phyloP scores from a whole-genome alignment of 2,888 invertebrate species.

The Limnephilus marmoratus region DNA sequence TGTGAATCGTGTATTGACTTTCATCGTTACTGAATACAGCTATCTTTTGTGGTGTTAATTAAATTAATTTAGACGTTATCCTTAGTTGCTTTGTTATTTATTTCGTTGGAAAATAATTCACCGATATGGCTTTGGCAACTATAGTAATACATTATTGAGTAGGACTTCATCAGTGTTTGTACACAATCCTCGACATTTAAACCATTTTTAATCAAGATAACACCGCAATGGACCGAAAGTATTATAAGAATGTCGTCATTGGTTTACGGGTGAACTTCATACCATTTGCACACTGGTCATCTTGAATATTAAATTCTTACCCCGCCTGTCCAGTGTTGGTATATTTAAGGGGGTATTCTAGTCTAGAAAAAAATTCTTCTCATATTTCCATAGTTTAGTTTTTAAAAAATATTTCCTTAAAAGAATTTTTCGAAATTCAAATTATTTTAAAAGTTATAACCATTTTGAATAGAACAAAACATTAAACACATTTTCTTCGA shows the following conservation, averaged over 20 bases:
- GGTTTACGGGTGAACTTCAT: not conserved
- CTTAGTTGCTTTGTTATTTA: not conserved
- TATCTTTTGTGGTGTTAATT: not conserved
- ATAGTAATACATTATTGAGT: not conserved
- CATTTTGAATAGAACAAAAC: too few species aligned
- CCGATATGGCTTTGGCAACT: not conserved
- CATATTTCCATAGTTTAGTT: too few species aligned
- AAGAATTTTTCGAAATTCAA: too few species aligned
- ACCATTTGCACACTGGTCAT: too few species aligned
- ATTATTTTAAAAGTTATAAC: too few species aligned
- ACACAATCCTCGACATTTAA: not conserved
- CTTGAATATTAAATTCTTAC: too few species aligned
- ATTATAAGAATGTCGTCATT: not conserved
- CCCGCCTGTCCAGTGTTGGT: too few species aligned
- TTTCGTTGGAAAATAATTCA: not conserved
- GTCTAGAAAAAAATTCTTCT: too few species aligned
- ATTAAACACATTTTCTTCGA: too few species aligned
- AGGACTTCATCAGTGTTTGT: not conserved
- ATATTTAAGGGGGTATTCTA: too few species aligned
- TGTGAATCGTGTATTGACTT: not conserved
- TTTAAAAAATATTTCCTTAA: too few species aligned
- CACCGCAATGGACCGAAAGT: not conserved
- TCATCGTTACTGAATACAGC: not conserved
- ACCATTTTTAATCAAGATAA: not conserved
- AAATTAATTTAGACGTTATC: not conserved